These are phyloP conservation scores for Erethizon dorsatum DNA, from an alignment of 2,797 vertebrate species.

Conservation along the genomic window DNA sequence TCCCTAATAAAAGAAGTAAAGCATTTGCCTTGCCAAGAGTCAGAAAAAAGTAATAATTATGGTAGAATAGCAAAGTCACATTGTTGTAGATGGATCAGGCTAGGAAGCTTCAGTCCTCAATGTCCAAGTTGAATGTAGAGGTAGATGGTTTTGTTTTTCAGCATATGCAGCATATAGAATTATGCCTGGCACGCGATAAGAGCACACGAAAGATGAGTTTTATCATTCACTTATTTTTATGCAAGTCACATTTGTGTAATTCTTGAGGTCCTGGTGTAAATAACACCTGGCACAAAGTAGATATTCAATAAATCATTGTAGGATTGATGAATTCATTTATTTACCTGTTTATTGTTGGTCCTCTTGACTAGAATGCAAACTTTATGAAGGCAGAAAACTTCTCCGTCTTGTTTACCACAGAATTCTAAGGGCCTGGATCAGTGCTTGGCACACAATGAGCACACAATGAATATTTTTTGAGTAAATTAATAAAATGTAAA, in stretches of 20 bases:
- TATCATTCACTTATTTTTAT: background rate
- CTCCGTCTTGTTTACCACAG: background rate
- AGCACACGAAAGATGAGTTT: constrained; percentile 44
- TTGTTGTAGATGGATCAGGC: background rate
- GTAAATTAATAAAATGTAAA: constrained; percentile 41
- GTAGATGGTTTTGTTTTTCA: background rate
- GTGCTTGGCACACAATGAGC: background rate
- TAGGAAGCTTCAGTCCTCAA: background rate
- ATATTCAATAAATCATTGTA: constrained; percentile 12
- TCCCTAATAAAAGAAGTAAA: background rate
- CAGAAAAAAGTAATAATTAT: background rate
- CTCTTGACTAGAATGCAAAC: constrained; percentile 4
- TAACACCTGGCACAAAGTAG: background rate
- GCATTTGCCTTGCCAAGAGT: background rate
- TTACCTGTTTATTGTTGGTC: background rate
- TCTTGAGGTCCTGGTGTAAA: background rate
- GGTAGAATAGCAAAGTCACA: background rate
- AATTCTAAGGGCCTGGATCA: background rate
- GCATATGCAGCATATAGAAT: background rate
- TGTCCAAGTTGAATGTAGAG: background rate
- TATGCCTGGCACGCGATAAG: background rate
- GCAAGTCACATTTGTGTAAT: constrained; percentile 43
- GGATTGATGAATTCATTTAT: constrained; percentile 14
- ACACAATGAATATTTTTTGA: background rate
- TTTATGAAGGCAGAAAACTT: background rate